Evolutionary conservation across 2,113 vertebrate species (phyloP), one percentile per base, ranked within the genome.

Genomic region (Dromiciops gliroides): DNA sequence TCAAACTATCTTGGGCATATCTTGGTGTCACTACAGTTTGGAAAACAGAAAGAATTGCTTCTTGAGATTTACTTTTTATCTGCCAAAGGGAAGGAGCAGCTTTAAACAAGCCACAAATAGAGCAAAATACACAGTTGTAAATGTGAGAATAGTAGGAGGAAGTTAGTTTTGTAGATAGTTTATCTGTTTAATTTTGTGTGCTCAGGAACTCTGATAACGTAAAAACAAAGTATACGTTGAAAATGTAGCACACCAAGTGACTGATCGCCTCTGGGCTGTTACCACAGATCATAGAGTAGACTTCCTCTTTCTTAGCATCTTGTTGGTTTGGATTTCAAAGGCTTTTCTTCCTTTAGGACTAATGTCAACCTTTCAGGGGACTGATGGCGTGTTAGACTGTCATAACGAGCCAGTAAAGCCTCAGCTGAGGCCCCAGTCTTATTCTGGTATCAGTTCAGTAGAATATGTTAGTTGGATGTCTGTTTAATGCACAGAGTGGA

Each of bases 51-150:
- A 37, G 37, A 67, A 96, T 50, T 60, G 56, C 56, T 90, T 97
- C 89, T 93, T 96, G 91, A 90, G 91, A 23, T 96, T 93, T 88
- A 22, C 31, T 95, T 94, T 94, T 92, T 19, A 92, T 90, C 93
- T 94, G 48, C 37, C 5, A 94, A 89, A 93, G 52, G 31, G 52
- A 95, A 93, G 94, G 56, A 92, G 31, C 47, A 95, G 31, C 11
- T 96, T 96, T 94, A 89, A 92, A 60, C 10, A 93, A 16, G 44
- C 7, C 90, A 5, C 16, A 94, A 31, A 14, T 48, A 52, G 75
- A 90, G 28, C 28, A 67, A 67, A 56, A 48, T 90, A 90, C 47
- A 94, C 51, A 52, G 67, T 44, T 52, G 48, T 52, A 49, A 93
- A 89, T 92, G 51, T 89, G 51, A 94, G 60, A 96, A 92, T 1